These are phyloP conservation scores for Lophotis ruficrista DNA, from an alignment of 2,113 vertebrate genomes.

Conservation along the genomic window DNA sequence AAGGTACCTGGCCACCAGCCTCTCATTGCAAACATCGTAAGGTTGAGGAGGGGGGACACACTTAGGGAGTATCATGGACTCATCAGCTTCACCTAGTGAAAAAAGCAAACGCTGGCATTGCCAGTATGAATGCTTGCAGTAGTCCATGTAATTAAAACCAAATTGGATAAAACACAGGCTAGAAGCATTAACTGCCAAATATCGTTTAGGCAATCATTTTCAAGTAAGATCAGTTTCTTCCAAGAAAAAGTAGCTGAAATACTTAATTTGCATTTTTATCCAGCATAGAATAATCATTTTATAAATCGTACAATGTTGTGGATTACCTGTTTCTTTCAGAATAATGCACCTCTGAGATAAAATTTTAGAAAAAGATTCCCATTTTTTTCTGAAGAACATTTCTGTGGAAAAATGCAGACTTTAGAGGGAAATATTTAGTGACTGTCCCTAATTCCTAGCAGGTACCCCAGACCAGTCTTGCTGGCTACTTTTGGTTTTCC, in stretches of 20 bases:
- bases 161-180: background rate
- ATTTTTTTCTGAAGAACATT: background rate
- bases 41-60: rapidly evolving
- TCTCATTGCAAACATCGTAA: background rate
- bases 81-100: background rate
- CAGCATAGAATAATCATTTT: background rate
- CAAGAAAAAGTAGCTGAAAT: background rate
- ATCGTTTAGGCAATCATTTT: background rate
- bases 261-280: background rate
- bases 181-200: background rate
- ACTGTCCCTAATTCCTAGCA: background rate
- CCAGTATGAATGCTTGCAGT: background rate
- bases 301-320: background rate
- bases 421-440: background rate
- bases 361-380: background rate
- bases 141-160: background rate
- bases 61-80: rapidly evolving
- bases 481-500: background rate
- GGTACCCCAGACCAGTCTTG: background rate
- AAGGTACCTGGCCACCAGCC: background rate
- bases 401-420: background rate
- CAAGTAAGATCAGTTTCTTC: background rate
- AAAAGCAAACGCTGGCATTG: background rate
- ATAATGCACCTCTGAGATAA: background rate
- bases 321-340: background rate